These are phyloP conservation scores for Coremacera marginata DNA, from an alignment of 2,888 invertebrate species.

Conservation along the genomic window DNA sequence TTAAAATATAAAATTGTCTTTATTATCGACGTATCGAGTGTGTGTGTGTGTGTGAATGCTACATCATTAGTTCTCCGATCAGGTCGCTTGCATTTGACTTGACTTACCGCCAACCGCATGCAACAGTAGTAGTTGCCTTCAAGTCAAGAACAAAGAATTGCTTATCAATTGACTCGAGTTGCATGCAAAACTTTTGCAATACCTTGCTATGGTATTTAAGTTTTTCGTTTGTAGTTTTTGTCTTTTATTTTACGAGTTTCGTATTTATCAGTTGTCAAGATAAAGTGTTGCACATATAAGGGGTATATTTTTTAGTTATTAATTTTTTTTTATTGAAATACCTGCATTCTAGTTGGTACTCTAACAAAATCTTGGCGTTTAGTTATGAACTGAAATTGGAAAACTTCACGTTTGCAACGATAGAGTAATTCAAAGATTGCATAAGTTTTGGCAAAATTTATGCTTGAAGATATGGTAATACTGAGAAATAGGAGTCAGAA, in stretches of 20 bases:
- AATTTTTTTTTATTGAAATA: too few relatives aligned
- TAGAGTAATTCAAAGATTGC: too few relatives aligned
- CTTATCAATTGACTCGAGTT: not conserved
- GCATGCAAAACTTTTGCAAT: conserved; percentile 1
- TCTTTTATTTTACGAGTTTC: not conserved
- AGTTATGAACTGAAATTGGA: too few relatives aligned
- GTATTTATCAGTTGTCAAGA: not conserved
- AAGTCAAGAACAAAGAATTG: conserved; percentile 16
- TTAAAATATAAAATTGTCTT: not conserved
- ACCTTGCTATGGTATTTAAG: not conserved
- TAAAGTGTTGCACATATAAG: not conserved
- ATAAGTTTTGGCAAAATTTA: too few relatives aligned
- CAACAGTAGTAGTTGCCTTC: not conserved
- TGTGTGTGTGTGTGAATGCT: not conserved
- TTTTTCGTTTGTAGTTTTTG: not conserved
- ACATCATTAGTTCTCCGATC: not conserved
- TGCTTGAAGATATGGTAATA: too few relatives aligned
- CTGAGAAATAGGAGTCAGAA: too few relatives aligned
- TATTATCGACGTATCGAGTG: not conserved
- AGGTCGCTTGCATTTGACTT: not conserved
- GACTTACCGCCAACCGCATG: not conserved
- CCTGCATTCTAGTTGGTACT: too few relatives aligned
- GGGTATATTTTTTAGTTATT: too few relatives aligned
- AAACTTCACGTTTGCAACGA: too few relatives aligned
- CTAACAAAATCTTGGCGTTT: too few relatives aligned